Conservation (phyloP, 2,113 vertebrate genomes). For the cattle (Bos taurus) region ARS-UCD2.0 NC_037347.1:23165501-23166000, state of each 20-base stretch:
- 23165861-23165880: not conserved
- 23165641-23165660: not conserved
- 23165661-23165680: not conserved
- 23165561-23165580: not conserved
- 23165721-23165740: not conserved
- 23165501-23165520: not conserved
- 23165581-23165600: not conserved
- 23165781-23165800: not conserved
- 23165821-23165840: not conserved
- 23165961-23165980: constrained; percentile 34
- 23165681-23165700: not conserved
- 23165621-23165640: not conserved
- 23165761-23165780: not conserved
- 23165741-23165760: not conserved
- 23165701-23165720: not conserved
- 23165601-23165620: not conserved
- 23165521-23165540: not conserved
- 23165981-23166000: not conserved
- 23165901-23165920: constrained; percentile 27
- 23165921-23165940: constrained; percentile 17
- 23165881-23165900: constrained; percentile 38
- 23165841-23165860: constrained; percentile 10
- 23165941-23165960: constrained; percentile 27
- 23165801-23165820: not conserved
- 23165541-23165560: not conserved